phyloP scores from a whole-genome alignment of 64 coral and sea anemone species.

The Dendronephthya gigantea region DNA sequence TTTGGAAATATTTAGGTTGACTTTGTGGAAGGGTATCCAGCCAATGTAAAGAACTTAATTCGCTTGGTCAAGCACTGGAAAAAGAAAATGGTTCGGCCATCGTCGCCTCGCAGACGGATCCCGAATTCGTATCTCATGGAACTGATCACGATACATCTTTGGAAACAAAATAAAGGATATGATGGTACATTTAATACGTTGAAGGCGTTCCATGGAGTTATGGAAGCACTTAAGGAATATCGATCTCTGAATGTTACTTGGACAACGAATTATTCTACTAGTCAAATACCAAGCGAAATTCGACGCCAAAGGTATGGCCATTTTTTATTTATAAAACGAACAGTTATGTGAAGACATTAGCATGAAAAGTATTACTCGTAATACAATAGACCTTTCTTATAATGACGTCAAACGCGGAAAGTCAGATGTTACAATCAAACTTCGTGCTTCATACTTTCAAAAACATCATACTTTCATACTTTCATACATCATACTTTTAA shows the following conservation, averaged over 20 bases:
- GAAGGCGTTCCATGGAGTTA: neutral
- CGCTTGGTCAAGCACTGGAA: conserved; percentile 64
- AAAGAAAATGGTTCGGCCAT: conserved; percentile 20
- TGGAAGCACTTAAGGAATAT: neutral
- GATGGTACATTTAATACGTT: neutral
- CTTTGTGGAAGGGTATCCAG: conserved; percentile 25
- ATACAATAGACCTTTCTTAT: no score
- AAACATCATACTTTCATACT: no score
- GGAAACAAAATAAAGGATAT: neutral
- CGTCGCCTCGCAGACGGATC: neutral
- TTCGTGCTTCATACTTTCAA: no score
- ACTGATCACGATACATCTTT: conserved; percentile 29
- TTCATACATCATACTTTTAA: no score
- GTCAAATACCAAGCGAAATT: neutral
- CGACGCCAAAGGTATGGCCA: neutral
- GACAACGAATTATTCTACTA: neutral
- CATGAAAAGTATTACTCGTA: no score
- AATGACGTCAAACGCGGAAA: no score
- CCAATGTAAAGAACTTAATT: conserved; percentile 55
- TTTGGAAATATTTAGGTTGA: conserved; percentile 35
- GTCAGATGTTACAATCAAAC: no score
- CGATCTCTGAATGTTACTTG: neutral
- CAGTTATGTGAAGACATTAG: no score
- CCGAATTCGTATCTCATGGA: conserved; percentile 30
- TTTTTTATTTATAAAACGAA: no score